Percentiles rank a stretch among this genome's conserved stretches.
These are phyloP conservation scores for Synaphobranchus kaupii DNA, from an alignment of 2,797 vertebrate genomes.

Conservation along the genomic window DNA sequence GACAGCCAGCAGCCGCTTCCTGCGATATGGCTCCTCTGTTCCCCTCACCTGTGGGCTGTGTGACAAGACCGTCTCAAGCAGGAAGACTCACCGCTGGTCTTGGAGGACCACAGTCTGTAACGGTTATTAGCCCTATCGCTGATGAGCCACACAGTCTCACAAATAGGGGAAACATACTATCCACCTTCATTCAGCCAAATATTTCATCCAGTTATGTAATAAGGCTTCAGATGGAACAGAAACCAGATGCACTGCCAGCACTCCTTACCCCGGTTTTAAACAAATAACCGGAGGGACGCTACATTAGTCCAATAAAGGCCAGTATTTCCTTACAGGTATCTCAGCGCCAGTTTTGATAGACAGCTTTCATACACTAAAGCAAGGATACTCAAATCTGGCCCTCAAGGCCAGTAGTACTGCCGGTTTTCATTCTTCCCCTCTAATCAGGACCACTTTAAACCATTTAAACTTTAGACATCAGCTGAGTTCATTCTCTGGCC, in stretches of 20 bases:
- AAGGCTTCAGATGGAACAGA: neutral
- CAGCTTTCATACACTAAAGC: neutral
- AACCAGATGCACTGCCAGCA: neutral
- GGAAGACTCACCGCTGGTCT: neutral
- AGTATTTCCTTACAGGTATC: neutral
- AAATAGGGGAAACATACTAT: neutral
- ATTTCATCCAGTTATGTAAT: neutral
- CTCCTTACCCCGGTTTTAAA: neutral
- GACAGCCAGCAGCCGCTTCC: neutral
- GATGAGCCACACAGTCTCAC: neutral
- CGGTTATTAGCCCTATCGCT: neutral
- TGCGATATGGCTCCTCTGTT: slow-evolving; percentile 12
- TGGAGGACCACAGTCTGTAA: neutral
- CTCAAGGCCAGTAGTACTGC: no score
- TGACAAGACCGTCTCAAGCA: neutral
- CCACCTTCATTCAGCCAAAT: neutral
- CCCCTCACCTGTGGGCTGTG: neutral
- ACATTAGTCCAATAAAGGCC: neutral
- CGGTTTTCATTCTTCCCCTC: no score
- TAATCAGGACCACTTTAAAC: no score
- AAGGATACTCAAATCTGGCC: no score
- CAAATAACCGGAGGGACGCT: neutral
- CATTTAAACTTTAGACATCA: no score
- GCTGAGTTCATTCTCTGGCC: no score
- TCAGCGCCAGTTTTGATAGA: neutral